Base-by-base conservation (phyloP, 2,888 invertebrate species). In the Xanthorhoe spadicearia region DNA sequence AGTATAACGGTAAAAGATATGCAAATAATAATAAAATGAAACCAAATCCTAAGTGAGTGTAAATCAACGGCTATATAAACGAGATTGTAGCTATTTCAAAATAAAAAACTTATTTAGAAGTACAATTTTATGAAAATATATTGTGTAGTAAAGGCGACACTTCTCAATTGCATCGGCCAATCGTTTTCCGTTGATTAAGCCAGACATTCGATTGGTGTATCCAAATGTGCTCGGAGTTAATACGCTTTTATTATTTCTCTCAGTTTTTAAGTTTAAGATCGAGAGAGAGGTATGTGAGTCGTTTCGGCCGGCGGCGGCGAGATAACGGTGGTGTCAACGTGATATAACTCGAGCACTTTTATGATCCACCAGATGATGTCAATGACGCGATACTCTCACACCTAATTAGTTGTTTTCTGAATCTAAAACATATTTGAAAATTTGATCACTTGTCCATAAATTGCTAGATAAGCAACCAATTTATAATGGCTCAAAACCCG, bases 41-140 rank as follows among this genome's bases (percentile, higher is more conserved):
- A 71, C 69, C 65, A 73, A 74, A 70, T 74, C 74, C 68, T 74
- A 75, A 81, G 75, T 76, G 71, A 78, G 77, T 74, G 75, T 80
- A 79, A 78, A 81, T 80, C 74, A 77, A 72, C 72, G 62, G 60
- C 71, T 72, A 66, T 71, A 74, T 77, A 77, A 77, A 79, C 76
- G 64, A 77, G 73, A 75, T 72, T 73, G 77, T 75, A 70, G 73
- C 69, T 64, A 73, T 76, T 76, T 77, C 73, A 80, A 81, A 78
- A 77, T 74, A 58, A 77, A 76, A 76, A 82, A 73, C 73, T 78
- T 79, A 81, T 79, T 76, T 79, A 85, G 80, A 81, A 79, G 73
- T 76, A 79, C 81, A 76, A 78, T 81, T 84, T 84, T 82, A 86
- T 84, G 79, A 79, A 78, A 85, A 85, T 82, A 85, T 83, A 86